Evolutionary conservation across 2,797 vertebrate genomes (phyloP).

Genomic region (Acridotheres tristis): DNA sequence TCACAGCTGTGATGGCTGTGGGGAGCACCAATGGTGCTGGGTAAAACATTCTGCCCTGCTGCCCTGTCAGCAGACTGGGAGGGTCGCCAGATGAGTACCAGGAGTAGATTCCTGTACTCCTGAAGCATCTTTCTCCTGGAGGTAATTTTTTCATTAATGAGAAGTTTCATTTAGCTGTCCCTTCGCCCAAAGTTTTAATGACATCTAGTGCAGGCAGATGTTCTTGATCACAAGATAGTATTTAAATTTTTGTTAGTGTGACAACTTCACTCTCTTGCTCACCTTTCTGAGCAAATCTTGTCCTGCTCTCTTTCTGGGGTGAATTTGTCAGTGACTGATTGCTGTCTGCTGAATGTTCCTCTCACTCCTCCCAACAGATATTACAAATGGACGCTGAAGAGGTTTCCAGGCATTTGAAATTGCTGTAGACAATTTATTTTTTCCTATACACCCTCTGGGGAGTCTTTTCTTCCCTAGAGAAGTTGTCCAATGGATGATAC

Average conservation of each 20-base stretch:
- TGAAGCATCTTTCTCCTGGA: neutral
- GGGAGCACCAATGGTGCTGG: neutral
- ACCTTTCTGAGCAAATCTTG: neutral
- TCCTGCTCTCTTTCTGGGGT: neutral
- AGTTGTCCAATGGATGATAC: neutral
- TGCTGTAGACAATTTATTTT: neutral
- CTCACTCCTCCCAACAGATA: neutral
- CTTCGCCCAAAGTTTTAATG: neutral
- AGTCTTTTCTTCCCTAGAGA: neutral
- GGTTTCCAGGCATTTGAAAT: neutral
- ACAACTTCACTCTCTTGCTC: neutral
- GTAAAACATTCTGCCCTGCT: neutral
- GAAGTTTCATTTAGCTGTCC: neutral
- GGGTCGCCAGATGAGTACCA: fast-evolving
- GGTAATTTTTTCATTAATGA: neutral
- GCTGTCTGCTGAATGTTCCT: neutral
- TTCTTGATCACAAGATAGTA: neutral
- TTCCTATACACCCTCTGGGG: neutral
- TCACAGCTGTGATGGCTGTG: neutral
- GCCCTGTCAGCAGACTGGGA: neutral
- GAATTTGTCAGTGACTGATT: neutral
- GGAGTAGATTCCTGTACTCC: neutral
- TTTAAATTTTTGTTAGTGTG: neutral
- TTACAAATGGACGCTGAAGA: neutral
- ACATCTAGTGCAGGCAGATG: neutral